phyloP scores from a whole-genome alignment of 1,140 invertebrate genomes.

The Macrocentrus cingulum region DNA sequence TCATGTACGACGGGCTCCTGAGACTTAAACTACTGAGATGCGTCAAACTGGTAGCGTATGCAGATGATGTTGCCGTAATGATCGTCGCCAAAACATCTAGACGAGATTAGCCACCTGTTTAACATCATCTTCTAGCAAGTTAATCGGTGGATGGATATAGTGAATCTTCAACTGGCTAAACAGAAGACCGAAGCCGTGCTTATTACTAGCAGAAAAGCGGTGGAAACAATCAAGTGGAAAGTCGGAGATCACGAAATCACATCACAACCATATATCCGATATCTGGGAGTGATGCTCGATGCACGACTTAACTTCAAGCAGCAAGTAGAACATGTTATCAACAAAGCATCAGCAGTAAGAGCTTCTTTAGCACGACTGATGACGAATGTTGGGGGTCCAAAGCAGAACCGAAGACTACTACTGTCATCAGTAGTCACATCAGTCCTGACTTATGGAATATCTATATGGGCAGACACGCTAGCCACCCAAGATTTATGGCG shows the following conservation, averaged over 20 bases:
- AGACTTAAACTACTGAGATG: neutral
- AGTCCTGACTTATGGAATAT: constrained; percentile 16
- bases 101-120: neutral
- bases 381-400: constrained; percentile 13
- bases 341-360: constrained; percentile 18
- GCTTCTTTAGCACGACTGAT: constrained; percentile 10
- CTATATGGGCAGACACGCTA: constrained; percentile 10
- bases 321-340: constrained; percentile 9
- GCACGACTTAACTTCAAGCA: constrained; percentile 19
- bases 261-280: constrained; percentile 24
- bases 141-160: constrained; percentile 3
- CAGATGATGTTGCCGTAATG: constrained; percentile 12
- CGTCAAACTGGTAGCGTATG: neutral
- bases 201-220: constrained; percentile 13
- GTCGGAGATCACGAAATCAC: constrained; percentile 13
- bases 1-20: constrained; percentile 12
- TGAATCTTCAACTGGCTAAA: constrained; percentile 8
- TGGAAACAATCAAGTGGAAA: constrained; percentile 3
- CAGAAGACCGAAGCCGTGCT: constrained; percentile 19
- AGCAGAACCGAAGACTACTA: constrained; percentile 12
- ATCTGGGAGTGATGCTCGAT: constrained; percentile 23
- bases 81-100: constrained; percentile 8
- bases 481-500: neutral
- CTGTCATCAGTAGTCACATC: constrained; percentile 20
- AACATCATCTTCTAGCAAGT: neutral